Percentiles rank a stretch among this genome's conserved stretches.
Evolutionary conservation across 2,888 invertebrate genomes (phyloP).

Genomic region (Clistopyga incitator): DNA sequence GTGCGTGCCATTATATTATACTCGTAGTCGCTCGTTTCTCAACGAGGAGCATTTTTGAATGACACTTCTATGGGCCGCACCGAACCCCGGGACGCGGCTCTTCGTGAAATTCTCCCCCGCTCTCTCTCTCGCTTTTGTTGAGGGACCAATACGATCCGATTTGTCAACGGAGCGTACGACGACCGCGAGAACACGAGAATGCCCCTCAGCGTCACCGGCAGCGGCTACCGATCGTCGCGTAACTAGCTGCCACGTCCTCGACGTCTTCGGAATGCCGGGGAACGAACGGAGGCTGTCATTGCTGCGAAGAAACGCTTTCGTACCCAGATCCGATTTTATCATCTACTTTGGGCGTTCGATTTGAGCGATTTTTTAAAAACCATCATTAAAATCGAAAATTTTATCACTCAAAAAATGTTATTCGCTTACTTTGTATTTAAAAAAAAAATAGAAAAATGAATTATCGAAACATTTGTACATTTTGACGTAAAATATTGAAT

Average conservation of each 20-base stretch:
- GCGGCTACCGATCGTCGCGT: constrained; percentile 41
- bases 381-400: no score
- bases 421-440: no score
- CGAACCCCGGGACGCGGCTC: constrained; percentile 57
- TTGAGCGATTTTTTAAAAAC: neutral
- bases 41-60: constrained; percentile 79
- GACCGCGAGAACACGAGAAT: constrained; percentile 33
- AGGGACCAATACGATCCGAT: constrained; percentile 53
- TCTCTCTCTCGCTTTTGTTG: constrained; percentile 49
- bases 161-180: constrained; percentile 21
- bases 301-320: neutral
- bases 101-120: constrained; percentile 35
- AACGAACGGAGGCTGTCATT: neutral
- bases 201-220: constrained; percentile 9
- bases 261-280: constrained; percentile 35
- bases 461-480: no score
- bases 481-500: neutral
- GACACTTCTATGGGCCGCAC: constrained; percentile 76
- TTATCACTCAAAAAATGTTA: no score
- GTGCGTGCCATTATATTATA: constrained; percentile 80
- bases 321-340: neutral
- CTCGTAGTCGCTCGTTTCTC: constrained; percentile 67
- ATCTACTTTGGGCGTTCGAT: no score
- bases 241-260: constrained; percentile 43
- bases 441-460: no score